Evolutionary conservation across 2,113 vertebrate species (phyloP).

Genomic region (Montifringilla adamsi): DNA sequence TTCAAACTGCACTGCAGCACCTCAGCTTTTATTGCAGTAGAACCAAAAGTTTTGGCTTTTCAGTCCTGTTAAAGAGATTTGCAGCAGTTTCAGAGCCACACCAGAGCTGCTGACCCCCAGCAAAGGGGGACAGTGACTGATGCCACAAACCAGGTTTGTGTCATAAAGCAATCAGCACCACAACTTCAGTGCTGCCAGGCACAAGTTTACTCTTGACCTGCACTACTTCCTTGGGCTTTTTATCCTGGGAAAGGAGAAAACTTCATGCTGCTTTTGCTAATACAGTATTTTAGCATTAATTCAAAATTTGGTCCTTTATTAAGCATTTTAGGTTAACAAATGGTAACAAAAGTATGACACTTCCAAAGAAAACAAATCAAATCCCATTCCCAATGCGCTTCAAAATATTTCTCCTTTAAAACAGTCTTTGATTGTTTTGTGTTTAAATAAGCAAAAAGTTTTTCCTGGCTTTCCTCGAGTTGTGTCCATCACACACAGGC

Average conservation of each 20-base stretch:
- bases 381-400: neutral
- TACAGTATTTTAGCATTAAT: neutral
- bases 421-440: neutral
- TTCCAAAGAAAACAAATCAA: neutral
- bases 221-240: neutral
- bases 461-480: neutral
- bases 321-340: conserved; percentile 8
- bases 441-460: neutral
- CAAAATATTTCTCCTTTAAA: neutral
- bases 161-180: neutral
- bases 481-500: neutral
- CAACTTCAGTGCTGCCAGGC: neutral
- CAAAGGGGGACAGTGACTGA: neutral
- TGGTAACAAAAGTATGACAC: neutral
- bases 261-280: neutral
- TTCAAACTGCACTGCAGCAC: neutral
- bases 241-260: neutral
- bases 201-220: neutral
- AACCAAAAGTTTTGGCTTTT: neutral
- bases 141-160: neutral
- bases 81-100: neutral
- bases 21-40: neutral
- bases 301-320: conserved; percentile 60
- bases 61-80: neutral
- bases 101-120: neutral